Evolutionary conservation across 2,797 vertebrate species (phyloP).

Genomic region (Botia kubotai): DNA sequence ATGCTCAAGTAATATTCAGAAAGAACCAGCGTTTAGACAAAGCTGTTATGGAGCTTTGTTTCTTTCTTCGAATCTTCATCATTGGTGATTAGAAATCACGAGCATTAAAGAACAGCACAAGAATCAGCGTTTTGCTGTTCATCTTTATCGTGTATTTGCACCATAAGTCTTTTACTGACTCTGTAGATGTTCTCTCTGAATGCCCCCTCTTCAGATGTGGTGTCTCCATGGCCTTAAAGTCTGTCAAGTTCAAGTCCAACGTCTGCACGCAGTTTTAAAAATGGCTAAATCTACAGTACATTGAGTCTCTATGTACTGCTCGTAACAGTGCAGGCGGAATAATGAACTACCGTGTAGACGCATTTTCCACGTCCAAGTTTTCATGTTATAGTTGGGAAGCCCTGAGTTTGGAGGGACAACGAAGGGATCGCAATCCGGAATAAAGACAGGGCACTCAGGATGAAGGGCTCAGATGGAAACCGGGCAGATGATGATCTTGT

Average conservation of each 20-base stretch:
- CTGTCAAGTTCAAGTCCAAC: constrained; percentile 1
- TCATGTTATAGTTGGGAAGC: neutral
- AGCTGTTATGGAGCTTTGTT: constrained; percentile 10
- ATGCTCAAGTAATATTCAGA: constrained; percentile 21
- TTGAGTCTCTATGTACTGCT: constrained; percentile 44
- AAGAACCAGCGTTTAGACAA: constrained; percentile 13
- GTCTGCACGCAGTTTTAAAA: constrained; percentile 11
- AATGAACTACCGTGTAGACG: constrained; percentile 25
- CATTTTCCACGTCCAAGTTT: neutral
- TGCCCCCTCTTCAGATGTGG: neutral
- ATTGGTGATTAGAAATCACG: neutral
- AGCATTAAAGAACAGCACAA: constrained; percentile 30
- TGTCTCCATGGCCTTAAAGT: constrained; percentile 6
- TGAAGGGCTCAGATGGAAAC: constrained; percentile 82
- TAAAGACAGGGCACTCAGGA: neutral
- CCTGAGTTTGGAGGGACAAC: neutral
- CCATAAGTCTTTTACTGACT: constrained; percentile 33
- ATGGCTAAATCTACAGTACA: constrained; percentile 43
- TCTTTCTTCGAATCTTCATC: neutral
- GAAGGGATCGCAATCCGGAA: neutral
- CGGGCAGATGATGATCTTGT: constrained; percentile 90
- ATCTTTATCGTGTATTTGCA: constrained; percentile 4
- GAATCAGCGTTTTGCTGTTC: constrained; percentile 1
- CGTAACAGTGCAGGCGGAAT: constrained; percentile 20
- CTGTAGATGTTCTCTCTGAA: constrained; percentile 5